These are phyloP conservation scores for Choristoneura rosaceana DNA, from an alignment of 2,888 invertebrate species.

Conservation along the genomic window DNA sequence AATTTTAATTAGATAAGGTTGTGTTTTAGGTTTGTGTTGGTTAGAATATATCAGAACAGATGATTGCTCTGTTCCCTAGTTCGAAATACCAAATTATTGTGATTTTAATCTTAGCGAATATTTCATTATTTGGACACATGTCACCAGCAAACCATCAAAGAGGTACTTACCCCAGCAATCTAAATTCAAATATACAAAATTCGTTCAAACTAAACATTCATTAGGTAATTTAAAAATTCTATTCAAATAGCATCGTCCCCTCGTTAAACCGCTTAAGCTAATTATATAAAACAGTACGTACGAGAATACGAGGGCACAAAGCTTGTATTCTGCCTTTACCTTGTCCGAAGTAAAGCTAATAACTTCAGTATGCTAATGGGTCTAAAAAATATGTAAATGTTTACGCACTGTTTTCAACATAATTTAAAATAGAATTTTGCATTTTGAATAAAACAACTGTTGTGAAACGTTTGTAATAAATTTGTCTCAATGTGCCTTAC, in stretches of 20 bases:
- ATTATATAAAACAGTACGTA: conserved; percentile 78
- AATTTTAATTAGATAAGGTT: too few species aligned
- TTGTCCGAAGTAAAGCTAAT: conserved; percentile 22
- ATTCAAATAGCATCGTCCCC: conserved; percentile 63
- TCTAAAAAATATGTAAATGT: neutral
- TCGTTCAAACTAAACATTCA: conserved; percentile 82
- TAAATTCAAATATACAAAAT: conserved; percentile 77
- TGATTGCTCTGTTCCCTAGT: conserved; percentile 21
- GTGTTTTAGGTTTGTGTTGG: too few species aligned
- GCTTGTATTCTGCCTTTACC: conserved; percentile 64
- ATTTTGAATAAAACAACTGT: too few species aligned
- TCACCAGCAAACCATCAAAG: conserved; percentile 60
- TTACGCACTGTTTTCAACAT: too few species aligned
- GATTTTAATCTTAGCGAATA: conserved; percentile 50
- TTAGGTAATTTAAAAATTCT: conserved; percentile 72
- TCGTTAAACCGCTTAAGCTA: conserved; percentile 81
- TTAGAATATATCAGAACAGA: neutral
- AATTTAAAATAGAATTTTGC: too few species aligned
- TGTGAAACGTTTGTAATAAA: too few species aligned
- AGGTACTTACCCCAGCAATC: conserved; percentile 63
- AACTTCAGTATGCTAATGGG: conserved; percentile 13
- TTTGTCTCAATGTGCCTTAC: too few species aligned
- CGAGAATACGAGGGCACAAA: conserved; percentile 56
- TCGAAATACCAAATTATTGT: neutral
- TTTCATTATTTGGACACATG: conserved; percentile 78